Evolutionary conservation across 1,140 invertebrate genomes (phyloP).

Genomic region (Idris sp.): DNA sequence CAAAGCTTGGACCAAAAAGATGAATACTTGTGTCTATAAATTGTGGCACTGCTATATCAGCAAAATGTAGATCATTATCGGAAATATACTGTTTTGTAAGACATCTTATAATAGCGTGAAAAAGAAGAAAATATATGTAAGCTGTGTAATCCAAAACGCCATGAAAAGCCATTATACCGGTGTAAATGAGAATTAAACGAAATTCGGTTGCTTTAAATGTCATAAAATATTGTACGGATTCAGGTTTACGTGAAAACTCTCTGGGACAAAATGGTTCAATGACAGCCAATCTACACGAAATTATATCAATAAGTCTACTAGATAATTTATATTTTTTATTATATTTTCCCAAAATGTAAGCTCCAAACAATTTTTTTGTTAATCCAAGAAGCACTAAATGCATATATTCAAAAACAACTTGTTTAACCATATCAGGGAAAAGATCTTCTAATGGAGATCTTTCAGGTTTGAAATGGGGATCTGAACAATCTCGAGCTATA

Average conservation of each 20-base stretch:
- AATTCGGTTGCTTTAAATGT: constrained; percentile 52
- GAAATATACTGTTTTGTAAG: constrained; percentile 12
- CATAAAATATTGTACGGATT: constrained; percentile 10
- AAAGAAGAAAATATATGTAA: constrained; percentile 42
- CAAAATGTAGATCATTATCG: constrained; percentile 16
- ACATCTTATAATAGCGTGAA: constrained; percentile 43
- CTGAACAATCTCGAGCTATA: constrained; percentile 1
- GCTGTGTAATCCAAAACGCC: constrained; percentile 24
- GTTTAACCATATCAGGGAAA: constrained; percentile 3
- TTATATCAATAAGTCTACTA: constrained; percentile 4
- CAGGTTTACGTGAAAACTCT: constrained; percentile 50
- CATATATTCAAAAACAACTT: constrained; percentile 28
- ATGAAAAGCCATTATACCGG: constrained; percentile 28
- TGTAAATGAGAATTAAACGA: constrained; percentile 45
- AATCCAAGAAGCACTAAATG: constrained; percentile 25
- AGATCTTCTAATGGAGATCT: constrained; percentile 11
- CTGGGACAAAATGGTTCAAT: constrained; percentile 21
- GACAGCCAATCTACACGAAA: constrained; percentile 18
- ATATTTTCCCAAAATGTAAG: constrained; percentile 16
- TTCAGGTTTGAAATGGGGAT: constrained; percentile 21
- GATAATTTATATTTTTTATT: constrained; percentile 8
- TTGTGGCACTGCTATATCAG: constrained; percentile 14
- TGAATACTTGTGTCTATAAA: constrained; percentile 1
- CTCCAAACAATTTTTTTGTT: constrained; percentile 19
- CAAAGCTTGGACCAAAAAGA: background rate